These are phyloP conservation scores for Hepsetus odoe DNA, from an alignment of 2,113 vertebrate genomes.

Conservation along the genomic window DNA sequence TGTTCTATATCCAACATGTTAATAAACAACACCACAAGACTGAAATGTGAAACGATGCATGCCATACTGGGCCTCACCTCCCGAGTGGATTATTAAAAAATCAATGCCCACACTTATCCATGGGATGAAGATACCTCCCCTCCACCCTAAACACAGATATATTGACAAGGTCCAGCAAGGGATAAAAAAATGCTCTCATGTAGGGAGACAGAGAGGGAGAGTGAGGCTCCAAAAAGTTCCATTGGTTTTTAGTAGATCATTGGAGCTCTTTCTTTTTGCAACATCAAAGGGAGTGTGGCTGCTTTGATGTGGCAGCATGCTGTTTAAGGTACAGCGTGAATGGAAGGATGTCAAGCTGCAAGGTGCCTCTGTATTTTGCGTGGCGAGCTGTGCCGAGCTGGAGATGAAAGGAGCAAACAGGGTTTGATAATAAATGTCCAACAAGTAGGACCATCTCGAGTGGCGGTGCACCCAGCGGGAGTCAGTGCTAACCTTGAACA, in stretches of 20 bases:
- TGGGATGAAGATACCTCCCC: background rate
- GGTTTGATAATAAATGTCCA: constrained; percentile 97
- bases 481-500: constrained; percentile 71
- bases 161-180: background rate
- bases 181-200: constrained; percentile 1
- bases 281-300: constrained; percentile 88
- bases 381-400: constrained; percentile 88
- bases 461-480: constrained; percentile 69
- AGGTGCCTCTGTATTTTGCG: constrained; percentile 97
- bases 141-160: background rate
- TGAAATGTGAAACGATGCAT: no score
- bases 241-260: constrained; percentile 90
- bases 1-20: no score
- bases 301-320: constrained; percentile 96
- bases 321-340: constrained; percentile 98
- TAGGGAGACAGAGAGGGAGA: constrained; percentile 57
- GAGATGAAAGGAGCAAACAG: constrained; percentile 95
- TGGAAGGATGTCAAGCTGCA: constrained; percentile 97
- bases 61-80: background rate
- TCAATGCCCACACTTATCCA: background rate
- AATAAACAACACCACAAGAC: background rate
- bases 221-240: constrained; percentile 83
- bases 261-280: constrained; percentile 92
- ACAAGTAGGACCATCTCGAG: constrained; percentile 82
- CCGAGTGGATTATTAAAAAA: background rate